Conservation (phyloP, 2,797 vertebrate species). For the Poecilia wingei region DNA sequence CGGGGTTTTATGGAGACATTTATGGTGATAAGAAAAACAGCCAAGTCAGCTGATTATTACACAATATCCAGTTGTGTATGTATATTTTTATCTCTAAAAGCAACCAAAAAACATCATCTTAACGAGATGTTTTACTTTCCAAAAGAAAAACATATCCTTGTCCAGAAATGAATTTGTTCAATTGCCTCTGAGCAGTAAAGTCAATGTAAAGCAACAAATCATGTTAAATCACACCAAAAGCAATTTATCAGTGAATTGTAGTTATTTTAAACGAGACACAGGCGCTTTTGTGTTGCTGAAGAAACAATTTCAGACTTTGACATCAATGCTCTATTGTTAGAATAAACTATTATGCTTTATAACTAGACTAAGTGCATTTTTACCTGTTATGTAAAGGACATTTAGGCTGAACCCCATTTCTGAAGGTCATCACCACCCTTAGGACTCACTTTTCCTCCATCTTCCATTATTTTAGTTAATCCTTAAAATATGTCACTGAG, state of each 20-base stretch:
- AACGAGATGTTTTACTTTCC: slow-evolving; percentile 10
- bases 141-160: slow-evolving; percentile 12
- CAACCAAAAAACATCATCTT: slow-evolving; percentile 18
- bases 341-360: background rate
- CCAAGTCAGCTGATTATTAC: slow-evolving; percentile 60
- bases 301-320: background rate
- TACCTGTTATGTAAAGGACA: background rate
- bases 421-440: background rate
- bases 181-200: background rate
- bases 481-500: background rate
- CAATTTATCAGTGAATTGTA: background rate
- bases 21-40: slow-evolving; percentile 49
- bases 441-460: background rate
- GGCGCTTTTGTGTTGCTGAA: background rate
- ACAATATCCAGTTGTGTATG: slow-evolving; percentile 17
- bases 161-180: background rate
- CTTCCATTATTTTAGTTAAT: background rate
- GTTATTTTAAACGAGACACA: background rate
- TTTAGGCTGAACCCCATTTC: background rate
- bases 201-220: background rate
- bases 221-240: background rate
- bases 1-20: slow-evolving; percentile 66
- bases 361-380: background rate
- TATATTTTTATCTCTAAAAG: slow-evolving; percentile 40
- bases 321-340: background rate